Base-by-base conservation (phyloP, 2,888 invertebrate species). In the Pyrgus malvae region DNA sequence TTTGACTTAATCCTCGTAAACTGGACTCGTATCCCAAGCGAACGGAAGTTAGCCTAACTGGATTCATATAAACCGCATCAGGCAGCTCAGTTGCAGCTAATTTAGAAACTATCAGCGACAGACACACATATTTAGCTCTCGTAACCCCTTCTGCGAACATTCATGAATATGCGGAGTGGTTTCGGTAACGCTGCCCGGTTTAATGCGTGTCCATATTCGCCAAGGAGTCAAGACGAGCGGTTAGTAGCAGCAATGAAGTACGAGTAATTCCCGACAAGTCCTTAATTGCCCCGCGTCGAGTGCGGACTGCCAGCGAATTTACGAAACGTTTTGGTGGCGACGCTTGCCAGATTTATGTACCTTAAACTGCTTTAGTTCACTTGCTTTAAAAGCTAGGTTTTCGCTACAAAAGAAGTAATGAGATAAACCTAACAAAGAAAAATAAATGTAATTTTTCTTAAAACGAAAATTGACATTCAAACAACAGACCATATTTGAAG, bases 131-230 rank as follows among this genome's bases (percentile, higher is more conserved):
- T 55, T 51, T 42, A 48, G 40, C 42, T 35, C 33, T 53, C 19
- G 19, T 41, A 51, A 31, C 40, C 35, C 27, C 38, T 50, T 56
- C 56, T 63, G 65, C 61, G 56, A 68, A 66, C 64, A 62, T 72
- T 76, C 80, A 83, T 84, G 84, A 83, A 81, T 85, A 86, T 85
- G 80, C 81, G 62, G 62, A 79, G 76, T 77, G 70, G 77, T 69
- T 70, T 61, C 63, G 65, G 65, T 60, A 58, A 66, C 63, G 67
- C 74, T 74, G 77, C 66, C 66, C 78, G 70, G 65, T 76, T 78
- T 81, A 86, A 86, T 87, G 86, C 83, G 63, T 62, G 12, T 33
- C 66, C 68, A 70, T 74, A 70, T 71, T 72, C 68, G 68, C 64
- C 69, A 66, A 66, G 62, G 61, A 72, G 73, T 69, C 65, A 65